Conservation (phyloP, 2,888 invertebrate species). For the Psylliodes chrysocephalus region DNA sequence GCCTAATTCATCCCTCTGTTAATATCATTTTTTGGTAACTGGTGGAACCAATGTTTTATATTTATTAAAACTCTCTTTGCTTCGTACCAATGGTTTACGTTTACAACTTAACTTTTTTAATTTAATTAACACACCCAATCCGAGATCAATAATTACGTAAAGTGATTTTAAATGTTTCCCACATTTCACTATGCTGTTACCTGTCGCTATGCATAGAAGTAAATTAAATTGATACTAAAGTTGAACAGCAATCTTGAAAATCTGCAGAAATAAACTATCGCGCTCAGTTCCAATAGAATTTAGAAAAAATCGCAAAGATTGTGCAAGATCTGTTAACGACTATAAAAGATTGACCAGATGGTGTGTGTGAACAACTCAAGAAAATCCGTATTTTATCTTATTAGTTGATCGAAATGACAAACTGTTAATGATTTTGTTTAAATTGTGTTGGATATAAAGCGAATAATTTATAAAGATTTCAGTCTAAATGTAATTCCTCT, state of each 20-base stretch:
- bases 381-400: slow-evolving; percentile 1
- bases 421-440: too few species aligned
- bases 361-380: slow-evolving; percentile 1
- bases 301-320: slow-evolving; percentile 5
- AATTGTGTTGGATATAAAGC: too few species aligned
- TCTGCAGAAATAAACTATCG: slow-evolving; percentile 27
- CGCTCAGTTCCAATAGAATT: slow-evolving; percentile 19
- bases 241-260: slow-evolving; percentile 24
- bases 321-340: slow-evolving; percentile 14
- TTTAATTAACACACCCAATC: background rate
- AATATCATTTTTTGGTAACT: too few species aligned
- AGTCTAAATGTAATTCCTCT: too few species aligned
- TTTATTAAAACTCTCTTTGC: too few species aligned
- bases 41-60: too few species aligned
- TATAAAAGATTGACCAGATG: slow-evolving; percentile 12
- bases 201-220: slow-evolving; percentile 17
- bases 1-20: too few species aligned
- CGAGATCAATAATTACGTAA: slow-evolving; percentile 13
- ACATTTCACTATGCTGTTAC: slow-evolving; percentile 24
- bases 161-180: slow-evolving; percentile 14
- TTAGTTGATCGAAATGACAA: slow-evolving; percentile 1
- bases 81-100: too few species aligned
- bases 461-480: too few species aligned
- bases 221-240: slow-evolving; percentile 29
- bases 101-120: too few species aligned